A percentile compares a stretch with the other conserved stretches of the same genome.
Evolutionary conservation across 2,888 invertebrate species (phyloP).

Genomic region (Sipunculus nudus): DNA sequence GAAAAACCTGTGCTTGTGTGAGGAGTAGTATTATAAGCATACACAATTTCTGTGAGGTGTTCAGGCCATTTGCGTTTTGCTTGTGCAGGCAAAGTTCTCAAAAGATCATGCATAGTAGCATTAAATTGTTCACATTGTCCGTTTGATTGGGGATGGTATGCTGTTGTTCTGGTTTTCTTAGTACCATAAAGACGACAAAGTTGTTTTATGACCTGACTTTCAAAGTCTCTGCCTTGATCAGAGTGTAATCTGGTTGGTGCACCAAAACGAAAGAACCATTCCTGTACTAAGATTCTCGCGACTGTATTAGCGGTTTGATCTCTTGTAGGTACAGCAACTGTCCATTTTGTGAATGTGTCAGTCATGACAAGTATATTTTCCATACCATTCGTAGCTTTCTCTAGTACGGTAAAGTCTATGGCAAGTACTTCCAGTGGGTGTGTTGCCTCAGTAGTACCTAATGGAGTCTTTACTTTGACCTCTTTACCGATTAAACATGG

Average conservation of each 20-base stretch:
- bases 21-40: too few species aligned
- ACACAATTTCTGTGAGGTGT: constrained; percentile 24
- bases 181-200: constrained; percentile 31
- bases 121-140: constrained; percentile 23
- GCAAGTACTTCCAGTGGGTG: too few species aligned
- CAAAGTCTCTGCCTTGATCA: constrained; percentile 23
- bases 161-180: constrained; percentile 22
- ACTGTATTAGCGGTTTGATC: constrained; percentile 24
- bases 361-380: too few species aligned
- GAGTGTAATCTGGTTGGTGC: constrained; percentile 17
- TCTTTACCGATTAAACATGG: too few species aligned
- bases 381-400: too few species aligned
- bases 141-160: constrained; percentile 23
- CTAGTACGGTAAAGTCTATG: too few species aligned
- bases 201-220: constrained; percentile 9
- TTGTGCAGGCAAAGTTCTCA: constrained; percentile 24
- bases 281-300: constrained; percentile 15
- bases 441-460: too few species aligned
- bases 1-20: constrained; percentile 20
- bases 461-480: too few species aligned
- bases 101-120: constrained; percentile 30
- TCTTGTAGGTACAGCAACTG: constrained; percentile 18
- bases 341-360: too few species aligned
- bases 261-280: constrained; percentile 23
- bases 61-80: constrained; percentile 34